phyloP scores from a whole-genome alignment of 2,113 vertebrate genomes.

The Sorex fumeus region DNA sequence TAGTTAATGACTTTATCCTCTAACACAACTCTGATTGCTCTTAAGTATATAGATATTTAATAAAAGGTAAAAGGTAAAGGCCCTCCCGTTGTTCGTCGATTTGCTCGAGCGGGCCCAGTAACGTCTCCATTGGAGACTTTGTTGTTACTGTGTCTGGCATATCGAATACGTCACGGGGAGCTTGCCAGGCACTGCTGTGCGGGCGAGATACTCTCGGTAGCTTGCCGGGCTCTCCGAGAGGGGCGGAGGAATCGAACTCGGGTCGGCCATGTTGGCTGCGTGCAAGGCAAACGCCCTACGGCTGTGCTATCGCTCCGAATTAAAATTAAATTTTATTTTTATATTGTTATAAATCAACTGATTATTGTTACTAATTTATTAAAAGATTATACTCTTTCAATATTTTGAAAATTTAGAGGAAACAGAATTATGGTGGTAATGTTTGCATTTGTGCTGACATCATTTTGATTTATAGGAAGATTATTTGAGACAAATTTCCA shows the following conservation, averaged over 20 bases:
- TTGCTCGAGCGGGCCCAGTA: too few relatives aligned
- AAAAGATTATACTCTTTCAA: neutral
- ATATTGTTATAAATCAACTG: neutral
- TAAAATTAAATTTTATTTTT: conserved; percentile 34
- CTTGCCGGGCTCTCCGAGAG: too few relatives aligned
- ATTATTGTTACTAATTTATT: conserved; percentile 14
- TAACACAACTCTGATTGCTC: neutral
- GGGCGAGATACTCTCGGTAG: too few relatives aligned
- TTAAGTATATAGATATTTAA: neutral
- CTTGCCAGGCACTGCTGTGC: too few relatives aligned
- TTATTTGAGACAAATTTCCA: conserved; percentile 41
- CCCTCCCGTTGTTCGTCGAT: too few relatives aligned
- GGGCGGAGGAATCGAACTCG: too few relatives aligned
- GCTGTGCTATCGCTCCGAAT: neutral
- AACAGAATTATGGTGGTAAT: neutral
- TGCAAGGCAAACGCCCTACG: too few relatives aligned
- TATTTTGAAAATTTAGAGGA: conserved; percentile 24
- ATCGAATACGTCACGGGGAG: too few relatives aligned
- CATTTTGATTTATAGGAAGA: conserved; percentile 15
- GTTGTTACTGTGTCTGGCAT: neutral
- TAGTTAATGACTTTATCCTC: neutral
- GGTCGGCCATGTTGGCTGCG: too few relatives aligned
- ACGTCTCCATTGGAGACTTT: too few relatives aligned
- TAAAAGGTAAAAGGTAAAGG: too few relatives aligned
- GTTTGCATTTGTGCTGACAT: conserved; percentile 2